Percentiles rank a stretch among this genome's conserved stretches.
These are phyloP conservation scores for Pollenia griseotomentosa DNA, from an alignment of 2,888 invertebrate genomes.

Conservation along the genomic window DNA sequence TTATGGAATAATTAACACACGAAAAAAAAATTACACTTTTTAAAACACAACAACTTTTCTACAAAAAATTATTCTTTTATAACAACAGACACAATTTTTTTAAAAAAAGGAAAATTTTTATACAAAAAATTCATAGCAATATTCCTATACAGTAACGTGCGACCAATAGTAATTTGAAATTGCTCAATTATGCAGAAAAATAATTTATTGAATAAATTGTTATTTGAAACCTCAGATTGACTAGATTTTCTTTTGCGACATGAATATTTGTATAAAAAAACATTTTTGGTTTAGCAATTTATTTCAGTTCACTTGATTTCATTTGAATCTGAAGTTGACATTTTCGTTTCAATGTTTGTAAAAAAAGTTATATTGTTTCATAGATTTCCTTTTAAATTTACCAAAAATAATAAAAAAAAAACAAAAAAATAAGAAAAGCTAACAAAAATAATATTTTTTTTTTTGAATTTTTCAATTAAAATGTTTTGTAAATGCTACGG, in stretches of 20 bases:
- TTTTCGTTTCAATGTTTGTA: neutral
- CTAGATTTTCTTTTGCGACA: neutral
- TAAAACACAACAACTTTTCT: too few species aligned
- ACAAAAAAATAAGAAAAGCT: neutral
- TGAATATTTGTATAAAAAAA: too few species aligned
- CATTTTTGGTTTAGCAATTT: too few species aligned
- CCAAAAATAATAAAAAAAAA: too few species aligned
- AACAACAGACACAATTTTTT: too few species aligned
- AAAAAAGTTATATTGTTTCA: neutral
- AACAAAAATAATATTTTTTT: neutral
- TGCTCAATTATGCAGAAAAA: neutral
- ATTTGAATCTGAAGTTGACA: neutral
- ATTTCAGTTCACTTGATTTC: too few species aligned
- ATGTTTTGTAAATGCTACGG: neutral
- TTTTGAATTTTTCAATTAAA: constrained; percentile 2
- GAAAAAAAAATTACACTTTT: too few species aligned
- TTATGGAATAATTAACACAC: too few species aligned
- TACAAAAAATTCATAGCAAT: too few species aligned
- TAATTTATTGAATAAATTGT: neutral
- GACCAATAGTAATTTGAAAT: neutral
- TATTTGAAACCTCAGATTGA: neutral
- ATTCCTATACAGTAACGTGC: too few species aligned
- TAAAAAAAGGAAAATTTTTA: too few species aligned
- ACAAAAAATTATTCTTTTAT: too few species aligned
- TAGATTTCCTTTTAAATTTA: neutral